phyloP scores from a whole-genome alignment of 2,888 invertebrate genomes.

The Stenolophus ochropezus region DNA sequence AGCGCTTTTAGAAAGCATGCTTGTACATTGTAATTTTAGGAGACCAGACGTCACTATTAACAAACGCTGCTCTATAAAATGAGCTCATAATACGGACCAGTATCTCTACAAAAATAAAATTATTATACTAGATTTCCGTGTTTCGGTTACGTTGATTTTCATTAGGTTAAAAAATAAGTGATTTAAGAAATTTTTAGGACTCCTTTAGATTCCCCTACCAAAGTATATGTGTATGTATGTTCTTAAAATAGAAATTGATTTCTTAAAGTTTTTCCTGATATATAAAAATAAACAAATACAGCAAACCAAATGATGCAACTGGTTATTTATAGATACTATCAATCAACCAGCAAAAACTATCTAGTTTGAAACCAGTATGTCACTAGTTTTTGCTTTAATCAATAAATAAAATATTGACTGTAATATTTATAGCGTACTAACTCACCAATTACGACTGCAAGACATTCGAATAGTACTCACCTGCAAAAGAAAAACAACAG shows the following conservation, averaged over 20 bases:
- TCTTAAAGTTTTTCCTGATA: not conserved
- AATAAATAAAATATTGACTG: conserved; percentile 21
- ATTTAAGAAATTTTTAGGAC: too few relatives aligned
- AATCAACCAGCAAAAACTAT: conserved; percentile 3
- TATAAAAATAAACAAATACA: not conserved
- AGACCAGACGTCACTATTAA: too few relatives aligned
- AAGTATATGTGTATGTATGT: not conserved
- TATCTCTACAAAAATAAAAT: too few relatives aligned
- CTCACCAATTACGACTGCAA: conserved; percentile 11
- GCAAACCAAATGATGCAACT: not conserved
- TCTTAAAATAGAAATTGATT: not conserved
- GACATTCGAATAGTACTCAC: not conserved
- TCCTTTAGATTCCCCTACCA: too few relatives aligned
- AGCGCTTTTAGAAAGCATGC: too few relatives aligned
- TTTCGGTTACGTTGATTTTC: too few relatives aligned
- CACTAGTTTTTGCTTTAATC: conserved; percentile 3
- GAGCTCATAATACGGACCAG: too few relatives aligned
- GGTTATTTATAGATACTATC: not conserved
- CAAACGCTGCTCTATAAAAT: too few relatives aligned
- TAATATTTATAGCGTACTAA: conserved; percentile 20
- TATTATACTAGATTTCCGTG: too few relatives aligned
- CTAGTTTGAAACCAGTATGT: not conserved
- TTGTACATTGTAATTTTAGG: too few relatives aligned
- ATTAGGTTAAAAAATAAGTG: too few relatives aligned
- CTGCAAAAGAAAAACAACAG: not conserved